phyloP scores from a whole-genome alignment of 2,797 vertebrate species.

The Gorsachius magnificus region DNA sequence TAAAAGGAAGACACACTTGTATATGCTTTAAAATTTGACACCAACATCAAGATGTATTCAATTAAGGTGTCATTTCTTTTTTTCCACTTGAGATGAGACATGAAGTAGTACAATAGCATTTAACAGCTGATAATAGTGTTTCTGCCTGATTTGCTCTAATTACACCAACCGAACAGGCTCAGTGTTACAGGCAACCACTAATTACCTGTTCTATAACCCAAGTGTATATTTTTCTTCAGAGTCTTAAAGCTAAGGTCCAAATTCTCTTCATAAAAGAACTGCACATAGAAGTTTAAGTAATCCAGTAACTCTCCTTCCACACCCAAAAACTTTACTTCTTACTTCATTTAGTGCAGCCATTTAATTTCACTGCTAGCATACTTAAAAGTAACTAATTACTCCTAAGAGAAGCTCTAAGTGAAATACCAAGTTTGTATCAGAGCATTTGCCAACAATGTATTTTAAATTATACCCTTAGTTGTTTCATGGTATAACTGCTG shows the following conservation, averaged over 20 bases:
- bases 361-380: background rate
- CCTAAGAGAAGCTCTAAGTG: background rate
- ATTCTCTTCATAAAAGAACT: background rate
- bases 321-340: background rate
- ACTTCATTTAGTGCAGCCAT: background rate
- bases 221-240: constrained; percentile 36
- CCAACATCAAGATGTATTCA: constrained; percentile 58
- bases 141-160: constrained; percentile 71
- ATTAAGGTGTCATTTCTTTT: constrained; percentile 67
- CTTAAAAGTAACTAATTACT: background rate
- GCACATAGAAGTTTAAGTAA: background rate
- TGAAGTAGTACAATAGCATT: constrained; percentile 54
- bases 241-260: constrained; percentile 50
- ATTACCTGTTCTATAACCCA: constrained; percentile 66
- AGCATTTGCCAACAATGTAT: background rate
- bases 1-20: constrained; percentile 29
- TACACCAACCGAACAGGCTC: constrained; percentile 59
- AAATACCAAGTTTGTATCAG: background rate
- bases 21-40: constrained; percentile 61
- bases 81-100: too few relatives aligned
- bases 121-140: constrained; percentile 72
- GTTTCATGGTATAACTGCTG: background rate
- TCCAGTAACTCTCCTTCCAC: background rate
- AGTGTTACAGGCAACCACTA: constrained; percentile 67
- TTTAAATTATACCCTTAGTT: background rate